These are phyloP conservation scores for Alectura lathami DNA, from an alignment of 2,113 vertebrate genomes.

Conservation along the genomic window DNA sequence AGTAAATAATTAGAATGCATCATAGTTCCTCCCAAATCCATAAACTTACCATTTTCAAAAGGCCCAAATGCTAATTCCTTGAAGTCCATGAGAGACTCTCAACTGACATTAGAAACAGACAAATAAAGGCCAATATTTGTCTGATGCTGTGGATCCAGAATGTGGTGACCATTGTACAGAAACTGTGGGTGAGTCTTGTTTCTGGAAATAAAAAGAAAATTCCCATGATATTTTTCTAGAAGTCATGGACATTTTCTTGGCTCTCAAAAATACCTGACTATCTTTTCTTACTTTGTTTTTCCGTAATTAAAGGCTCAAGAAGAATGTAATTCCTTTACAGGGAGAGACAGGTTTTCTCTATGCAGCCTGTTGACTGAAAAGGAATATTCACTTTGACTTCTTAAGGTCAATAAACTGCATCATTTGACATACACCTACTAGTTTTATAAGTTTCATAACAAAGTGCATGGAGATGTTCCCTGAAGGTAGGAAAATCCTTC, in stretches of 20 bases:
- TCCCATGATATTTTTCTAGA: neutral
- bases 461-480: neutral
- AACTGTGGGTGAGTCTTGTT: accelerated
- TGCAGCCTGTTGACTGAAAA: neutral
- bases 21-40: neutral
- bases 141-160: neutral
- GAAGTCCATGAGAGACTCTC: neutral
- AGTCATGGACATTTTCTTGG: neutral
- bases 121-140: neutral
- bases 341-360: neutral
- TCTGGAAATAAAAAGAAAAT: neutral
- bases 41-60: neutral
- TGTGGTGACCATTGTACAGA: neutral
- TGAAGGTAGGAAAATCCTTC: neutral
- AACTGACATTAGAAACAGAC: neutral
- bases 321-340: neutral
- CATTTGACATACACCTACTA: neutral
- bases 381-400: neutral
- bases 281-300: neutral
- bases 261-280: neutral
- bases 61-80: neutral
- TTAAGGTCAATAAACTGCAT: neutral
- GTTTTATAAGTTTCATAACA: neutral
- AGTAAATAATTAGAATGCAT: neutral
- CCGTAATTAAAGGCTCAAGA: neutral